Conservation (phyloP, 2,888 invertebrate genomes). For the Clostera curtula region DNA sequence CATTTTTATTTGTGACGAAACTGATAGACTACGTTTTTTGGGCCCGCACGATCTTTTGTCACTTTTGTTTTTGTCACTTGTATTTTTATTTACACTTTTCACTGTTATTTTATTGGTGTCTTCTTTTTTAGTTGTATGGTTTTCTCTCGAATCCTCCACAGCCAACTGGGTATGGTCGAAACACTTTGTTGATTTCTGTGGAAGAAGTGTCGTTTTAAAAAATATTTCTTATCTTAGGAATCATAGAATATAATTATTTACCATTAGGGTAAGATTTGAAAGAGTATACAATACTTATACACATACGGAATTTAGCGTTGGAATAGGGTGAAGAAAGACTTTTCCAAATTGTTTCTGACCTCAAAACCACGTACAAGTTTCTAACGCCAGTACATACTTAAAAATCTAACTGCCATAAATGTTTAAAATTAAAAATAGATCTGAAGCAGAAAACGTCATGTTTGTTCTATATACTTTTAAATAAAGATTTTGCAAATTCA, state of each 20-base stretch:
- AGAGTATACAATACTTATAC: no score
- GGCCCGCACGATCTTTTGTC: slow-evolving; percentile 38
- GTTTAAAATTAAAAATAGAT: no score
- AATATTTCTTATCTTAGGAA: background rate
- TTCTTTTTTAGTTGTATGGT: slow-evolving; percentile 16
- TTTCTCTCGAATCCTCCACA: slow-evolving; percentile 24
- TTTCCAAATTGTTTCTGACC: no score
- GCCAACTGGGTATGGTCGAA: slow-evolving; percentile 58
- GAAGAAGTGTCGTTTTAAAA: slow-evolving; percentile 7
- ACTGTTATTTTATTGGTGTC: slow-evolving; percentile 17
- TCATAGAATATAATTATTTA: background rate
- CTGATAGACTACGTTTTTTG: slow-evolving; percentile 54
- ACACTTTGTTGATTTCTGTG: slow-evolving; percentile 61
- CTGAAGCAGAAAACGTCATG: no score
- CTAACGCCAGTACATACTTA: no score
- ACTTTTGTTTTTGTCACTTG: slow-evolving; percentile 29
- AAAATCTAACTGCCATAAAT: no score
- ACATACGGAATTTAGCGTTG: no score
- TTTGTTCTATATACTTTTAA: no score
- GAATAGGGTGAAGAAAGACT: no score
- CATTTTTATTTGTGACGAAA: slow-evolving; percentile 58
- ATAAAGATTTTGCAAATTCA: no score
- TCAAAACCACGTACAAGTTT: no score
- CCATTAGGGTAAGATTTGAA: no score
- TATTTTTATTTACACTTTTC: slow-evolving; percentile 22